Base-by-base conservation (phyloP, 2,888 invertebrate genomes). In the Mylabris sibirica region DNA sequence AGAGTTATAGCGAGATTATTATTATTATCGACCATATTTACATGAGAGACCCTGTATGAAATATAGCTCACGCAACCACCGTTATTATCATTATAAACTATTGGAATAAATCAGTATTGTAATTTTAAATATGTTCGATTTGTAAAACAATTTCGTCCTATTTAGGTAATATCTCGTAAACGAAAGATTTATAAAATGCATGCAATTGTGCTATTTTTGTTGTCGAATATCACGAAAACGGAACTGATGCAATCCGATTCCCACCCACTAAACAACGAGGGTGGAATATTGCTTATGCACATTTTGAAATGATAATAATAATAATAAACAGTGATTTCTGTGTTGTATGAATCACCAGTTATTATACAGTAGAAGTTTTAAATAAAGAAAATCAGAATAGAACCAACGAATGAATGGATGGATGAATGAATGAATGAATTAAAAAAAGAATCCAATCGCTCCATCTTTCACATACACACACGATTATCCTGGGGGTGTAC, bases 401-500 rank as follows among this genome's bases (percentile, higher is more conserved):
- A 38, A n/a, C n/a, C n/a, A n/a, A n/a, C n/a, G n/a, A n/a, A 30
- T 38, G 34, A 26, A 38, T 61, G 22, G 22, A 22, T 22, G 9
- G 11, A 53, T 53, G 22, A 22, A 70, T 72, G 73, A 69, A 75
- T 77, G 75, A 74, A 75, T 73, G 64, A 30, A 64, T 64, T 49
- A 57, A 57, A 14, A 57, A 34, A 53, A 53, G 4, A 3, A 53
- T 4, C 9, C 20, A 49, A 49, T 49, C 17, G 17, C 22, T 53
- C 53, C 22, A 5, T 53, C 53, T 53, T 22, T 53, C 20, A 53
- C 20, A 53, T 17, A 53, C 22, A 53, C 49, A 49, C 53, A 79
- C 78, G 79, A 78, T 69, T 79, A 71, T 79, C 79, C 78, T 75
- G 76, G 76, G 79, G 79, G 79, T 77, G 77, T 77, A 75, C 73